These are phyloP conservation scores for Trichosurus vulpecula DNA, from an alignment of 2,797 vertebrate genomes.

Conservation along the genomic window DNA sequence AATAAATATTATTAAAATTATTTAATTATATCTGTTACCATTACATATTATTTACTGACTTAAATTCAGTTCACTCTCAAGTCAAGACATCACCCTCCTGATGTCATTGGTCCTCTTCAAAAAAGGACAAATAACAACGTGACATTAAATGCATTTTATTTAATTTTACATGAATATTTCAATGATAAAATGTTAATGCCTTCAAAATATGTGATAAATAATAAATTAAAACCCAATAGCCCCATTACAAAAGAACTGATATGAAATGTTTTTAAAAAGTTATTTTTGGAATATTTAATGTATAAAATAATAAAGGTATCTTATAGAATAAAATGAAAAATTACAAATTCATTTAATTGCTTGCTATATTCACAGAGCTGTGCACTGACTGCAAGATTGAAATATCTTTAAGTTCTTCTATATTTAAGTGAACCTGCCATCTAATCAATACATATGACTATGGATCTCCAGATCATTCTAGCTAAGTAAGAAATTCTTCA, in stretches of 20 bases:
- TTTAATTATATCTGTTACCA: not conserved
- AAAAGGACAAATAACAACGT: too few species aligned
- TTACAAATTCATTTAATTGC: slow-evolving; percentile 16
- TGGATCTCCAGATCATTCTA: not conserved
- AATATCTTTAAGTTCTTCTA: not conserved
- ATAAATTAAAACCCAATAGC: slow-evolving; percentile 66
- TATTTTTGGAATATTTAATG: not conserved
- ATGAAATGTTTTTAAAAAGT: slow-evolving; percentile 36
- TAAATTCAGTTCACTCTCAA: too few species aligned
- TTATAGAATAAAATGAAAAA: slow-evolving; percentile 25
- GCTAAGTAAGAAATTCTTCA: not conserved
- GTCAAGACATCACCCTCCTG: too few species aligned
- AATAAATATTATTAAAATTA: not conserved
- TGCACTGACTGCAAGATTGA: not conserved
- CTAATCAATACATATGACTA: not conserved
- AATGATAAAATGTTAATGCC: slow-evolving; percentile 80
- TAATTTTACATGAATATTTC: slow-evolving; percentile 78
- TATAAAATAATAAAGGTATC: not conserved
- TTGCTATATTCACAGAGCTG: not conserved
- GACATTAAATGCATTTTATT: slow-evolving; percentile 71
- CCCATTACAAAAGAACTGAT: slow-evolving; percentile 16
- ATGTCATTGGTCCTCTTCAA: too few species aligned
- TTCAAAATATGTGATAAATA: slow-evolving; percentile 78
- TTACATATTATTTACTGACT: too few species aligned
- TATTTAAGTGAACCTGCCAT: not conserved